Base-by-base conservation (phyloP, 2,113 vertebrate species). In the Trematomus loennbergii region DNA sequence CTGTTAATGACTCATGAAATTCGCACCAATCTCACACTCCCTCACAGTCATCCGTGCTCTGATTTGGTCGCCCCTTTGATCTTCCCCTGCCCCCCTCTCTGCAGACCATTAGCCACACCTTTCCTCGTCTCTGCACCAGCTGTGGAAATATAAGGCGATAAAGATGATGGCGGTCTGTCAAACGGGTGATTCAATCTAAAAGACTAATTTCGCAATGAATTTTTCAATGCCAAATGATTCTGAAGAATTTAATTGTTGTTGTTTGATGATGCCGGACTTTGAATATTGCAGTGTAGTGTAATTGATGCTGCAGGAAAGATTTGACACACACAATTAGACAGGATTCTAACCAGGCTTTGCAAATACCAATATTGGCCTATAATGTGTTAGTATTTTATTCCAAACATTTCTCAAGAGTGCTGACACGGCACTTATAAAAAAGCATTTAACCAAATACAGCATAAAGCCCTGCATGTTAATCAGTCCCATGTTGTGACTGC, bases 71-170 rank as follows among this genome's bases (percentile, higher is more conserved):
- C 49, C 54, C 49, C n/a, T 63, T 63, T 86, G 55, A 79, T 84
- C 85, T 72, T 78, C 75, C 22, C 55, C 59, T 72, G 64, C 60
- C 40, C 55, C 46, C 55, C 55, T 84, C 71, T 52, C 53, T 11
- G 29, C 72, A 84, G 72, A 75, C 77, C 67, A 53, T 52, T 33
- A 72, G 72, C 45, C 53, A 8, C 33, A 75, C 54, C 64, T 83
- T 66, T 49, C 11, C 4, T 52, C 16, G 33, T 54, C 45, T 76
- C 63, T 60, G 43, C 60, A 48, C 49, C 15, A 60, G 4, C 17
- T 49, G 50, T 36, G 62, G 33, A 68, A 67, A 72, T 16, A 66
- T 54, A 36, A 12, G 25, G n/a, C 22, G 2, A 72, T 58, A 29
- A 79, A 79, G 49, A 66, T 50, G 61, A 78, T 63, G 45, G 57